Conservation (phyloP, 2,797 vertebrate genomes). For the Hypotaenidia philippensis region DNA sequence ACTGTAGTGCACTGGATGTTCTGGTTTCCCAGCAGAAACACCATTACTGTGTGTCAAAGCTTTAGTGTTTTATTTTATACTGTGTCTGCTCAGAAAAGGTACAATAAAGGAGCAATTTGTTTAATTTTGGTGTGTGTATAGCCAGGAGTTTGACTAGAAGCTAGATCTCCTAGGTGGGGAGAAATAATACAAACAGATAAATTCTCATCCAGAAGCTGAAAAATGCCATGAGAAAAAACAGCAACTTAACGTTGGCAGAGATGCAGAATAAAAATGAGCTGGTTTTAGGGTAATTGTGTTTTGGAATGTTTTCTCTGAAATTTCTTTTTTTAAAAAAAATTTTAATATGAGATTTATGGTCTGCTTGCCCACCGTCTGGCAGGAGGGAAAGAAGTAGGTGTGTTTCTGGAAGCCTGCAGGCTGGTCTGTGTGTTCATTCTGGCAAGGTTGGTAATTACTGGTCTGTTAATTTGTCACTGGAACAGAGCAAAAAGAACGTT, state of each 20-base stretch:
- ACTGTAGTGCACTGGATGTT: neutral
- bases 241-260: neutral
- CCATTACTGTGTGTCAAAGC: neutral
- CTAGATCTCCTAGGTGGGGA: neutral
- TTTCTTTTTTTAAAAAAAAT: neutral
- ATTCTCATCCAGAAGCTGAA: neutral
- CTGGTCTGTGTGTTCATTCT: neutral
- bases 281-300: neutral
- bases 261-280: neutral
- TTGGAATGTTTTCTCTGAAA: neutral
- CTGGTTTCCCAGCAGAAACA: neutral
- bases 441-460: neutral
- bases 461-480: neutral
- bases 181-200: neutral
- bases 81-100: neutral
- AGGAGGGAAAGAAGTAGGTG: neutral
- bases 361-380: neutral
- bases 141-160: neutral
- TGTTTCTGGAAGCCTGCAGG: neutral
- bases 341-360: neutral
- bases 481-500: neutral
- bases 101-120: neutral
- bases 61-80: neutral
- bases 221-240: neutral
- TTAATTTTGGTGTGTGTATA: neutral